Evolutionary conservation across 1,140 invertebrate species (phyloP).

Genomic region (Vanessa atalanta): DNA sequence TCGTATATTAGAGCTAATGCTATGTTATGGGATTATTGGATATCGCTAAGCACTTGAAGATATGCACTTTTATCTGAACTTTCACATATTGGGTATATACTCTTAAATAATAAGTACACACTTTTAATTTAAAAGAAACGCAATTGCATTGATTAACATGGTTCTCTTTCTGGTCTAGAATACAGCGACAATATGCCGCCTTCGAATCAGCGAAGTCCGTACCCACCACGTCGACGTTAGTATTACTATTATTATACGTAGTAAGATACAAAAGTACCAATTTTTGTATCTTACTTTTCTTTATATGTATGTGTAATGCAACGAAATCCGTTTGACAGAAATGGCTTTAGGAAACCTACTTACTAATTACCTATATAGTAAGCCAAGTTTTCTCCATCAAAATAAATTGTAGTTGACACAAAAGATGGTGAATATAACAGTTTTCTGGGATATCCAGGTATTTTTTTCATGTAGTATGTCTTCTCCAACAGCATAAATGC

Average conservation of each 20-base stretch:
- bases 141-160: slow-evolving; percentile 10
- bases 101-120: not conserved
- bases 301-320: not conserved
- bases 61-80: slow-evolving; percentile 2
- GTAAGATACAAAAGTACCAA: too few species aligned
- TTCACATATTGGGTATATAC: not conserved
- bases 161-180: slow-evolving; percentile 82
- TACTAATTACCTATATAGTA: not conserved
- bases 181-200: slow-evolving; percentile 91
- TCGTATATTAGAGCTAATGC: not conserved
- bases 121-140: not conserved
- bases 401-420: too few species aligned
- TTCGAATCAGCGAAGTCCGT: slow-evolving; percentile 90
- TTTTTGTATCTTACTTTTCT: too few species aligned
- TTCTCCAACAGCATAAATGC: too few species aligned
- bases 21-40: not conserved
- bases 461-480: too few species aligned
- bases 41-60: slow-evolving; percentile 4
- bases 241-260: slow-evolving; percentile 45
- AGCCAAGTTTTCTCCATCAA: too few species aligned
- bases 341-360: too few species aligned
- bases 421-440: too few species aligned
- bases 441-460: too few species aligned
- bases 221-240: slow-evolving; percentile 90
- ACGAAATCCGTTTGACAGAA: not conserved